phyloP scores from a whole-genome alignment of 2,888 invertebrate species.

The Aelia acuminata region DNA sequence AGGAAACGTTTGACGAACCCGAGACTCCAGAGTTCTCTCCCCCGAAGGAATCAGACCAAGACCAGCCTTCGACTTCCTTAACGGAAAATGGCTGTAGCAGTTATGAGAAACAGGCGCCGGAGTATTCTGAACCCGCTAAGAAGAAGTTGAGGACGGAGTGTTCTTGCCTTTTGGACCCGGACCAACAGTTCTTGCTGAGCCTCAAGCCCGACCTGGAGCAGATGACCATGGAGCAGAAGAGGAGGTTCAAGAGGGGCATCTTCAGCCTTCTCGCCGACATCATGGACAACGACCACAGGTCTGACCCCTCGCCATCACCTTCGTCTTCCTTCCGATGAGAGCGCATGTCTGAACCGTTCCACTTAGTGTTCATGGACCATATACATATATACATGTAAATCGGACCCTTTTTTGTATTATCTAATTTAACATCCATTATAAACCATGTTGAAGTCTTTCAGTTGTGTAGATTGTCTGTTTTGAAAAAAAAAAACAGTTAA shows the following conservation, averaged over 20 bases:
- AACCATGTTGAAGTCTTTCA: too few species aligned
- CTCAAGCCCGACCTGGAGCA: conserved; percentile 51
- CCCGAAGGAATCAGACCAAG: neutral
- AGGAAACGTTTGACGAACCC: neutral
- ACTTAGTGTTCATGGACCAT: neutral
- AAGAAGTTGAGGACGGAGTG: conserved; percentile 44
- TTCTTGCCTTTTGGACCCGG: neutral
- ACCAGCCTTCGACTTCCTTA: neutral
- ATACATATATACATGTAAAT: too few species aligned
- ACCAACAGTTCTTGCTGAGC: conserved; percentile 51
- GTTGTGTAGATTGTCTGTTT: too few species aligned
- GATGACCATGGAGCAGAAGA: conserved; percentile 44
- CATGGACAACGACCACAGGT: conserved; percentile 16
- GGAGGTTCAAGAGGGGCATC: conserved; percentile 54
- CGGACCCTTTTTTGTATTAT: too few species aligned
- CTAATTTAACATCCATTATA: too few species aligned
- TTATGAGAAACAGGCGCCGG: neutral
- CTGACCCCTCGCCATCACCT: neutral
- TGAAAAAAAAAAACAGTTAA: too few species aligned
- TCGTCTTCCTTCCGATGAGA: neutral
- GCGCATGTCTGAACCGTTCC: neutral
- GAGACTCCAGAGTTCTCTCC: neutral
- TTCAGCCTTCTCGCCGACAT: conserved; percentile 27
- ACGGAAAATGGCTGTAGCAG: neutral
- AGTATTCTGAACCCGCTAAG: neutral